Evolutionary conservation across 2,113 vertebrate genomes (phyloP), one percentile per base, ranked within the genome.

Genomic region (Crotalus helleri): DNA sequence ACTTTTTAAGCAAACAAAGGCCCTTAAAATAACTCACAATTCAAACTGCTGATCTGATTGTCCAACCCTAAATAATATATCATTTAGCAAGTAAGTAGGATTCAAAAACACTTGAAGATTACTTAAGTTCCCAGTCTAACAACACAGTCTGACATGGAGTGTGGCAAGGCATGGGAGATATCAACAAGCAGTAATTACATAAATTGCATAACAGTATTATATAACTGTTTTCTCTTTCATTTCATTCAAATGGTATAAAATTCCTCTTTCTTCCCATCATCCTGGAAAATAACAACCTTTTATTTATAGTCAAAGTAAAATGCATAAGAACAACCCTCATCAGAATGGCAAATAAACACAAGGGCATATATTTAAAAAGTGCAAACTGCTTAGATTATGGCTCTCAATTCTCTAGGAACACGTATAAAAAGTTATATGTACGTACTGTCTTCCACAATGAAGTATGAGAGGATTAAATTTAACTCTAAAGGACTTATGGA

Each of bases 311-410:
- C 94, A 94, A 91, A 51, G 92, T 91, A 94, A 24, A 46, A 94
- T 93, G 69, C 92, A 96, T 93, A 91, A 96, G 97, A 95, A 26
- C 55, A 95, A 15, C 7, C 74, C 1, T 95, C 95, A 96, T 94
- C 93, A 96, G 93, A 94, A 44, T 92, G 81, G 92, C 92, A 96
- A 89, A 46, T 90, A 94, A 95, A 97, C 96, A 3, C 91, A 97
- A 94, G 44, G 24, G 29, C 90, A 94, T 94, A 96, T 95, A 96
- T 86, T 69, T n/a, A 94, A 95, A 97, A 81, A 90, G 94, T 69
- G 93, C 95, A 94, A 92, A 94, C 93, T 95, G 90, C 95, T 96
- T 95, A 90, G 90, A 95, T 96, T 97, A 96, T 96, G 95, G 95
- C 94, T 96, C 96, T 96, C 89, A 95, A 94, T 93, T 95, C 96